Evolutionary conservation across 1,140 invertebrate species (phyloP).

Genomic region (Anadara kagoshimensis): DNA sequence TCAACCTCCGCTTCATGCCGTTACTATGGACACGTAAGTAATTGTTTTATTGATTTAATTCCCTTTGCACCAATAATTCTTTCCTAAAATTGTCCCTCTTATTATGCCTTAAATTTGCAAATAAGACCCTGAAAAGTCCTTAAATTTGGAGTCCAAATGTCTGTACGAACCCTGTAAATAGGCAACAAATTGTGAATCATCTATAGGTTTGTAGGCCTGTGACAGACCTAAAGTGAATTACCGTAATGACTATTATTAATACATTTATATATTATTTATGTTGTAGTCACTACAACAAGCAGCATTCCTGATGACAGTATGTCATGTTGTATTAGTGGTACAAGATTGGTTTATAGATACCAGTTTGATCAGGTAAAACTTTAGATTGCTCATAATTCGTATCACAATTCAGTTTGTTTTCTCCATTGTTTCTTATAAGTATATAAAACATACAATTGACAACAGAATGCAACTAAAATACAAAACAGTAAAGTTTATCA

Average conservation of each 20-base stretch:
- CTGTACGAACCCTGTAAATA: no score
- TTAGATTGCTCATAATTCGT: background rate
- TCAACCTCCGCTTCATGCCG: no score
- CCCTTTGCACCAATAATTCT: no score
- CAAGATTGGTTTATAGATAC: conserved; percentile 91
- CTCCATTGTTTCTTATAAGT: background rate
- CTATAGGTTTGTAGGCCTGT: no score
- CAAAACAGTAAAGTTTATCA: background rate
- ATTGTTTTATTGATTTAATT: no score
- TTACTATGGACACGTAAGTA: no score
- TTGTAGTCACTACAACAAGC: conserved; percentile 84
- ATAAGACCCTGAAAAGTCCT: no score
- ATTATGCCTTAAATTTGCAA: no score
- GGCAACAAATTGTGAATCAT: no score
- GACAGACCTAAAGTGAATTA: background rate
- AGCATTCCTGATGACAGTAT: conserved; percentile 90
- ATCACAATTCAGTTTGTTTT: background rate
- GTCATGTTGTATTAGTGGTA: conserved; percentile 89
- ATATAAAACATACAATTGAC: background rate
- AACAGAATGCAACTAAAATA: background rate
- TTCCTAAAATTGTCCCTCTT: no score
- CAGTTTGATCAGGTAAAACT: conserved; percentile 79
- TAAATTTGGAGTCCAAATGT: no score
- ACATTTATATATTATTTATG: conserved; percentile 3
- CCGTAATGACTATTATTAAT: no score